Evolutionary conservation across 2,797 vertebrate species (phyloP).

Genomic region (Chelon auratus): DNA sequence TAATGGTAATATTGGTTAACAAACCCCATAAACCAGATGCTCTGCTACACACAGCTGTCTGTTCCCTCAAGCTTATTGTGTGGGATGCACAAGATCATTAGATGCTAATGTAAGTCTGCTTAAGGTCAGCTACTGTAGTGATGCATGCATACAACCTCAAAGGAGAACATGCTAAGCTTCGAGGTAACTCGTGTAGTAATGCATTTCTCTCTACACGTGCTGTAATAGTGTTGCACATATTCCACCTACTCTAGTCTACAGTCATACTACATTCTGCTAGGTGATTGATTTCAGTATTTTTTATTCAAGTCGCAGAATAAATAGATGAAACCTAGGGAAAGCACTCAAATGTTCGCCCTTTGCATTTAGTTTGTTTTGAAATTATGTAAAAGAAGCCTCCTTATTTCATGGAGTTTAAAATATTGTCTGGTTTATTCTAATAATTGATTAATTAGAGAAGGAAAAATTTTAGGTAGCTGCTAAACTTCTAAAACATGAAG

Average conservation of each 20-base stretch:
- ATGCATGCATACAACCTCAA: slow-evolving; percentile 62
- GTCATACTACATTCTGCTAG: not conserved
- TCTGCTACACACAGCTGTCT: slow-evolving; percentile 37
- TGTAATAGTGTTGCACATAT: slow-evolving; percentile 12
- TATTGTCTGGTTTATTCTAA: not conserved
- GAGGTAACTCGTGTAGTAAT: slow-evolving; percentile 26
- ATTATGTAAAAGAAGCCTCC: not conserved
- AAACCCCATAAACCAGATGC: slow-evolving; percentile 39
- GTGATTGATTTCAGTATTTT: slow-evolving; percentile 18
- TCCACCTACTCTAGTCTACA: slow-evolving; percentile 6
- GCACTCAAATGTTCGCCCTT: not conserved
- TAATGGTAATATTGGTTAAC: slow-evolving; percentile 53
- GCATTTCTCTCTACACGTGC: slow-evolving; percentile 2
- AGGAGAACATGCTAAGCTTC: slow-evolving; percentile 25
- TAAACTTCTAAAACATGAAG: no score
- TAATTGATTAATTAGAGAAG: no score
- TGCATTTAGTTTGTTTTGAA: not conserved
- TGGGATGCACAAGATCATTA: slow-evolving; percentile 64
- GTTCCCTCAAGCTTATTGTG: slow-evolving; percentile 48
- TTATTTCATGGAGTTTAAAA: not conserved
- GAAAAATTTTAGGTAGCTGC: no score
- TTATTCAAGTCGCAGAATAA: not conserved
- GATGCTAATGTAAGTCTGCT: slow-evolving; percentile 60
- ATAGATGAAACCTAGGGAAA: not conserved
- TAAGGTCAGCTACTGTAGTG: slow-evolving; percentile 47